Percentiles rank a stretch among this genome's conserved stretches.
phyloP scores from a whole-genome alignment of 1,140 invertebrate genomes.

The Nebria ingens region DNA sequence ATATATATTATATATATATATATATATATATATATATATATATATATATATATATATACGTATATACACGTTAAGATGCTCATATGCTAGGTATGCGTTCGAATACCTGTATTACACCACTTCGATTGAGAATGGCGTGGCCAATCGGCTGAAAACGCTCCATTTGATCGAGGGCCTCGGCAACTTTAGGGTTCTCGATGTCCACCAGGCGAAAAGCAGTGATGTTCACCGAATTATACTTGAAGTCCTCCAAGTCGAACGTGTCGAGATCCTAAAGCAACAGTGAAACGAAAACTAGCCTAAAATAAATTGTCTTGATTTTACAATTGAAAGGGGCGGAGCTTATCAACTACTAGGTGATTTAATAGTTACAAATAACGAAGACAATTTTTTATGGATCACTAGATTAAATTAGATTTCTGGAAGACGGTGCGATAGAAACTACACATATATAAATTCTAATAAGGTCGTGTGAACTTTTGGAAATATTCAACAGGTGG shows the following conservation, averaged over 20 bases:
- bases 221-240: slow-evolving; percentile 89
- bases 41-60: not conserved
- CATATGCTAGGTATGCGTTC: too few relatives aligned
- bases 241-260: slow-evolving; percentile 87
- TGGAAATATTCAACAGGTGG: too few relatives aligned
- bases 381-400: too few relatives aligned
- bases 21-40: not conserved
- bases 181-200: slow-evolving; percentile 61
- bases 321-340: too few relatives aligned
- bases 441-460: too few relatives aligned
- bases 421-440: too few relatives aligned
- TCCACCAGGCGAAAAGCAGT: slow-evolving; percentile 83
- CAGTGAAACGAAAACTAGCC: not conserved
- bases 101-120: slow-evolving; percentile 62
- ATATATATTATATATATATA: not conserved
- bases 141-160: slow-evolving; percentile 78
- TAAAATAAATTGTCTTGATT: not conserved
- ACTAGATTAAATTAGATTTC: too few relatives aligned
- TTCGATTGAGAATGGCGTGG: slow-evolving; percentile 63
- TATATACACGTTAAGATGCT: not conserved
- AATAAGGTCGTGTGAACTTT: too few relatives aligned
- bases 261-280: slow-evolving; percentile 70
- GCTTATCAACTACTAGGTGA: too few relatives aligned
- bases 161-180: slow-evolving; percentile 72
- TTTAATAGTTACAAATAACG: too few relatives aligned